phyloP scores from a whole-genome alignment of 2,113 vertebrate genomes.

The Balaeniceps rex region DNA sequence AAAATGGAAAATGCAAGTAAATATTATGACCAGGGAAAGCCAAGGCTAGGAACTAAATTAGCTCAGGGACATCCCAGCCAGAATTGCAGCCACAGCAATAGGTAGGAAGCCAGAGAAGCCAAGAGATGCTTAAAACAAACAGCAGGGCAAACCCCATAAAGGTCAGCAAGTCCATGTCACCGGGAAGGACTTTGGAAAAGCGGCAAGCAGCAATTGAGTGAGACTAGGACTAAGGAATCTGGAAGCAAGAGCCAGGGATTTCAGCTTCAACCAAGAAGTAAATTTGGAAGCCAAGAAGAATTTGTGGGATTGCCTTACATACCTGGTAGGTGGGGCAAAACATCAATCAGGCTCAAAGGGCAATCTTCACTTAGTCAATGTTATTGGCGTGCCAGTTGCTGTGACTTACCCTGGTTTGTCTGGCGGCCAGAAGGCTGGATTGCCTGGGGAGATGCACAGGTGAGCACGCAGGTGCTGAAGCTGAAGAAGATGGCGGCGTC shows the following conservation, averaged over 20 bases:
- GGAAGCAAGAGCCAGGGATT: background rate
- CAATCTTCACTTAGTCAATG: background rate
- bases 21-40: background rate
- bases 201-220: background rate
- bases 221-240: background rate
- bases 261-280: background rate
- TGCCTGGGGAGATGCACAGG: background rate
- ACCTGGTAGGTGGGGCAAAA: background rate
- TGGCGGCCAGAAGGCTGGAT: fast-evolving
- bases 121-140: background rate
- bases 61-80: background rate
- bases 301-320: background rate
- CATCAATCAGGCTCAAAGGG: background rate
- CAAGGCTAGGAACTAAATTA: background rate
- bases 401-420: background rate
- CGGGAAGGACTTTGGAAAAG: background rate
- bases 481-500: background rate
- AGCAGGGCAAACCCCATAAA: background rate
- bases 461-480: background rate
- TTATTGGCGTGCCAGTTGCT: background rate
- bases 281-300: background rate
- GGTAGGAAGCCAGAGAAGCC: background rate
- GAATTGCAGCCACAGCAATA: background rate
- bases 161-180: background rate
- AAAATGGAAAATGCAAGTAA: background rate